These are phyloP conservation scores for Streblospio benedicti DNA, from an alignment of 1,140 invertebrate species.

Conservation along the genomic window DNA sequence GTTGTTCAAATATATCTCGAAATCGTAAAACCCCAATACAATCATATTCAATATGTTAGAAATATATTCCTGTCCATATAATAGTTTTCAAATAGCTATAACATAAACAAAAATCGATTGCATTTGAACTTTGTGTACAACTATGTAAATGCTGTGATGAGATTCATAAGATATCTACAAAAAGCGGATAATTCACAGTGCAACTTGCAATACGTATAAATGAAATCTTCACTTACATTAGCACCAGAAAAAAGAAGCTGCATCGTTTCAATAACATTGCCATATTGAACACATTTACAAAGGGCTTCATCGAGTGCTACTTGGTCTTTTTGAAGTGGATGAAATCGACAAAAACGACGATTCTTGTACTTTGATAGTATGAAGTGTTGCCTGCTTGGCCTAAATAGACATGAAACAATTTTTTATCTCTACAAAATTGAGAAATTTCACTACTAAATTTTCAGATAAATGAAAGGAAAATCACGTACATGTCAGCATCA, in stretches of 20 bases:
- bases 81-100: no score
- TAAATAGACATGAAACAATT: neutral
- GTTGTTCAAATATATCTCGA: no score
- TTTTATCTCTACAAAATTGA: neutral
- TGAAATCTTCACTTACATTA: slow-evolving; percentile 40
- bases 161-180: no score
- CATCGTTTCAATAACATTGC: slow-evolving; percentile 31
- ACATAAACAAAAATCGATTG: no score
- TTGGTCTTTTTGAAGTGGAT: slow-evolving; percentile 18
- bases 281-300: slow-evolving; percentile 21
- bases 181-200: no score
- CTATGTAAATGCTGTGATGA: no score
- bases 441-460: neutral
- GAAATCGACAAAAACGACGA: slow-evolving; percentile 23
- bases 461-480: neutral
- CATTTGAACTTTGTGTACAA: no score
- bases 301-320: slow-evolving; percentile 28
- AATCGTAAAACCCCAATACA: no score
- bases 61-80: no score
- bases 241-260: slow-evolving; percentile 36
- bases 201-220: no score
- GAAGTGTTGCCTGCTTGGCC: slow-evolving; percentile 21
- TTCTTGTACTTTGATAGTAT: slow-evolving; percentile 31
- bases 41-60: no score
- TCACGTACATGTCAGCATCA: slow-evolving; percentile 14